Evolutionary conservation across 2,113 vertebrate genomes (phyloP), one percentile per base, ranked within the genome.

Genomic region (Apteryx owenii): DNA sequence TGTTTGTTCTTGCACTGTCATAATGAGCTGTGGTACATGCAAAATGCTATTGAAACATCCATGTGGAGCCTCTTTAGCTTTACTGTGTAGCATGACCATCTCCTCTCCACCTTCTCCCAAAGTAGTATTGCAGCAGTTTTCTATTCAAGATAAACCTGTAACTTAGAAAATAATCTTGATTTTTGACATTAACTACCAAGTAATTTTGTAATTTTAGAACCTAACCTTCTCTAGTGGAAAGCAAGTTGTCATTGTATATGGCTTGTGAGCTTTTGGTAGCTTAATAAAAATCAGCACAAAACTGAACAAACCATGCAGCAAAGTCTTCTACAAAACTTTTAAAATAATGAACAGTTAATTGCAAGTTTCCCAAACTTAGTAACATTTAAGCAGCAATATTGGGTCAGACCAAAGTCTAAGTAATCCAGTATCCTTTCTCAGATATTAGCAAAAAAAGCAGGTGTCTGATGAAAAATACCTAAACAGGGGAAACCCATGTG

Each of bases 401-500:
- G 22, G 62, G 8, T 76, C 75, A 68, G 29, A 53, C 53, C 10
- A 40, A 54, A 85, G 61, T 68, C 11, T 7, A 77, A 33, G 28
- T 14, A 76, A 56, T 28, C 89, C 38, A 31, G 5, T 61, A 33
- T 80, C 25, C 21, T 65, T 90, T 85, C 23, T 88, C 29, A 50
- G 60, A 53, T 71, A 62, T 10, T 87, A 21, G 16, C 31, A 81
- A 31, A 60, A 25, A 91, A 85, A 79, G 28, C 40, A 88, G 10
- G 28, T 31, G 33, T 42, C 23, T 48, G 42, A 22, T 82, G 26
- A 92, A 95, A 80, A 90, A 23, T 23, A 61, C 2, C 4, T 4
- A 12, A 21, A 1, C 12, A 83, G 16, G 2, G 6, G 14, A 80
- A 5, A 21, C 14, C 18, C 3, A 16, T 2, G 0, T 8, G 5